These are phyloP conservation scores for Aproaerema taeniolella DNA, from an alignment of 2,888 invertebrate genomes.

Conservation along the genomic window DNA sequence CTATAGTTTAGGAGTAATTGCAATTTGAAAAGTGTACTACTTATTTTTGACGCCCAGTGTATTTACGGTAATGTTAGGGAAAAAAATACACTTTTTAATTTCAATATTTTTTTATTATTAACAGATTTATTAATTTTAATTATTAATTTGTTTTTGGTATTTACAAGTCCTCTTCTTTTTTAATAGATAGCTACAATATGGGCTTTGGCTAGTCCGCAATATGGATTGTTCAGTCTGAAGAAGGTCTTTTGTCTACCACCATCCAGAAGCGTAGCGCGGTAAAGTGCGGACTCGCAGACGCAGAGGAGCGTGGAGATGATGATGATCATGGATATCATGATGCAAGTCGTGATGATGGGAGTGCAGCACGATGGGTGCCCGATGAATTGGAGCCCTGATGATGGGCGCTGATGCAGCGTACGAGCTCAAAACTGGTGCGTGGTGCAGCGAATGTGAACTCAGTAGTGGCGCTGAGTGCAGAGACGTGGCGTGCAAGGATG, in stretches of 20 bases:
- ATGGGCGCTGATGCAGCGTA: constrained; percentile 13
- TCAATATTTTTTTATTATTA: too few species aligned
- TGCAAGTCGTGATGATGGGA: constrained; percentile 11
- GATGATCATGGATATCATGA: constrained; percentile 9
- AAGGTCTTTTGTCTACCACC: constrained; percentile 20
- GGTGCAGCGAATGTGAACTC: constrained; percentile 15
- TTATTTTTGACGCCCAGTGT: too few species aligned
- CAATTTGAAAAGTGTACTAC: too few species aligned
- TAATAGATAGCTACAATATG: too few species aligned
- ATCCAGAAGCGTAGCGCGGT: constrained; percentile 26
- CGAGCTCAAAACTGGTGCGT: constrained; percentile 17
- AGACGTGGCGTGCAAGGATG: constrained; percentile 15
- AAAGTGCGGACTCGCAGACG: constrained; percentile 15
- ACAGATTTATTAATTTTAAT: too few species aligned
- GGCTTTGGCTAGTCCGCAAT: too few species aligned
- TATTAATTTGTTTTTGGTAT: too few species aligned
- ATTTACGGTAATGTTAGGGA: too few species aligned
- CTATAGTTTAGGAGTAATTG: too few species aligned
- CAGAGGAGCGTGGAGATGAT: constrained; percentile 12
- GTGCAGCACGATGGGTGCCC: constrained; percentile 13
- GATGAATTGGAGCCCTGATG: not conserved
- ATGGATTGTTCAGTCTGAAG: too few species aligned
- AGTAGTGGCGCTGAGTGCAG: constrained; percentile 16
- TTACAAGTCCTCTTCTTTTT: too few species aligned
- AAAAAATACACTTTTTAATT: too few species aligned